phyloP scores from a whole-genome alignment of 92 coral and sea anemone species.

The Siderastrea radians region DNA sequence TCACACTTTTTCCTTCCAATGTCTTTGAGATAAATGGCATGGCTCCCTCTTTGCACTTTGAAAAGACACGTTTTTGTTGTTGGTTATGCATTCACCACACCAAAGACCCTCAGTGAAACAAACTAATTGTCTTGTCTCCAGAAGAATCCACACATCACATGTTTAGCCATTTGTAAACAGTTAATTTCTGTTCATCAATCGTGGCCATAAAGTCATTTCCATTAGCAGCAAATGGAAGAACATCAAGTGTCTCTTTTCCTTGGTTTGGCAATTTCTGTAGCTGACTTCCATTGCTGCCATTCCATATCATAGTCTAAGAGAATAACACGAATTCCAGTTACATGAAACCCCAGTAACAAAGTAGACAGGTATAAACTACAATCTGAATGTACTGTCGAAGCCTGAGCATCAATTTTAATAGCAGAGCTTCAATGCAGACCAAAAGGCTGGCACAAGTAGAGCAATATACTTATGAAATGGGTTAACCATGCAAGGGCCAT shows the following conservation, averaged over 20 bases:
- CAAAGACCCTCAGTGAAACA: neutral
- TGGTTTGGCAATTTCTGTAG: constrained; percentile 90
- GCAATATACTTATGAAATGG: too few relatives aligned
- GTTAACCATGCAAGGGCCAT: too few relatives aligned
- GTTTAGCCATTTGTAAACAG: constrained; percentile 76
- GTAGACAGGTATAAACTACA: neutral
- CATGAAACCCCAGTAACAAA: neutral
- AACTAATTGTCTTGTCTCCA: neutral
- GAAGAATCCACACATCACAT: neutral
- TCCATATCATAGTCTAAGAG: constrained; percentile 84
- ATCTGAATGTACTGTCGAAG: too few relatives aligned
- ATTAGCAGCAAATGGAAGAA: constrained; percentile 79
- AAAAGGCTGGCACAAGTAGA: too few relatives aligned
- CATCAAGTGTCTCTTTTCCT: constrained; percentile 88
- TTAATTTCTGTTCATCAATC: constrained; percentile 88
- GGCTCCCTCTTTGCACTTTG: too few relatives aligned
- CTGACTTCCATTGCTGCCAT: constrained; percentile 81
- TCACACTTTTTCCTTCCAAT: too few relatives aligned
- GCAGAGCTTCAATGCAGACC: too few relatives aligned
- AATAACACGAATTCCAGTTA: neutral
- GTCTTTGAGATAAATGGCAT: too few relatives aligned
- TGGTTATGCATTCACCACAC: too few relatives aligned
- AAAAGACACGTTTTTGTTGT: too few relatives aligned
- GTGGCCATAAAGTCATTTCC: constrained; percentile 77
- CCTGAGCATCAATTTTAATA: too few relatives aligned